Conservation (phyloP, 2,113 vertebrate species). For the Pelusios castaneus region DNA sequence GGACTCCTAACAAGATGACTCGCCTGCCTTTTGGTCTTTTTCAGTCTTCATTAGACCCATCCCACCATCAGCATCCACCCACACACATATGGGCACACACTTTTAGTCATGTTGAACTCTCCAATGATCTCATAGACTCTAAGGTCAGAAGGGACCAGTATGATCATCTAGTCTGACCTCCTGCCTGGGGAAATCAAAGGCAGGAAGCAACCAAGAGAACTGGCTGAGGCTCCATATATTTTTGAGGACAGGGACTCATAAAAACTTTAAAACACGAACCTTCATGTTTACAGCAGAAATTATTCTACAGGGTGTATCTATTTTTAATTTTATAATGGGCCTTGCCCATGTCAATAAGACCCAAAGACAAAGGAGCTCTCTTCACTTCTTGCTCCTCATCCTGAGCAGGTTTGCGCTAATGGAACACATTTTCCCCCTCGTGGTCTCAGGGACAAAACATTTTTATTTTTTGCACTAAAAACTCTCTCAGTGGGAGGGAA, state of each 20-base stretch:
- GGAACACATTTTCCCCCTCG: neutral
- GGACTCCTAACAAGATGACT: neutral
- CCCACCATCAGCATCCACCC: rapidly evolving
- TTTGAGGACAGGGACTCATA: neutral
- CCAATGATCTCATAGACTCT: rapidly evolving
- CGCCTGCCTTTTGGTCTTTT: rapidly evolving
- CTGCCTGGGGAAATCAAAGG: neutral
- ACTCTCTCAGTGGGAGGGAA: neutral
- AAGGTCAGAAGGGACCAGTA: too few relatives aligned
- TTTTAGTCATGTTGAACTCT: neutral
- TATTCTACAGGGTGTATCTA: neutral
- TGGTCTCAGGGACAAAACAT: neutral
- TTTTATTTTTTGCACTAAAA: neutral
- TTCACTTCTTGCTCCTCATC: neutral
- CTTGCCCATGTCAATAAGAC: neutral
- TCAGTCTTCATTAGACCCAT: neutral
- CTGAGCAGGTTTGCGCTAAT: neutral
- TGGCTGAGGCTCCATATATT: neutral
- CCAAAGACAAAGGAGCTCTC: neutral
- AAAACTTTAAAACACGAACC: neutral
- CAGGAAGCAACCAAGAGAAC: neutral
- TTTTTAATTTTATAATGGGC: conserved; percentile 25
- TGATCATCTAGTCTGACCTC: too few relatives aligned
- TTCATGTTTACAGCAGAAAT: neutral
- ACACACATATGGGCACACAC: neutral